A percentile compares a stretch with the other conserved stretches of the same genome.
These are phyloP conservation scores for Darevskia nairensis DNA, from an alignment of 2,797 vertebrate species.

Conservation along the genomic window DNA sequence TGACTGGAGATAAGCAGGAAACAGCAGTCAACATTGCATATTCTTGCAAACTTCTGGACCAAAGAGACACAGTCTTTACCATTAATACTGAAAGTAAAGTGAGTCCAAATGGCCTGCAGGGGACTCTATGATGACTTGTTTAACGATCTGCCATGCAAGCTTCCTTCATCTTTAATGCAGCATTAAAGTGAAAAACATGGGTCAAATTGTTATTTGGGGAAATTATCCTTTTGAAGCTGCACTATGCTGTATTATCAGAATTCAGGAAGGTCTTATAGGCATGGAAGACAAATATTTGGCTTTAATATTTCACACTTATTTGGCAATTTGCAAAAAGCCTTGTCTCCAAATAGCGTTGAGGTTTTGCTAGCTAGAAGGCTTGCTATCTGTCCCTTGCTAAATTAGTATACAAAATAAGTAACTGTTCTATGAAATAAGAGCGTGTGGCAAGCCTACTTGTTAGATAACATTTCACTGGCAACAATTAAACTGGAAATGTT, in stretches of 20 bases:
- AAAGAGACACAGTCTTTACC: slow-evolving; percentile 90
- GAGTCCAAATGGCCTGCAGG: not conserved
- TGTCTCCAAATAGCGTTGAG: slow-evolving; percentile 8
- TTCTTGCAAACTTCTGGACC: slow-evolving; percentile 90
- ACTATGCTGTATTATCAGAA: slow-evolving; percentile 1
- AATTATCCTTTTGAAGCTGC: not conserved
- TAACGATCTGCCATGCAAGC: not conserved
- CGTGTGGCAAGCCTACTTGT: not conserved
- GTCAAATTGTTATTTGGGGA: not conserved
- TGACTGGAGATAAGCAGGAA: slow-evolving; percentile 97
- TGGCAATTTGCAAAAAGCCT: slow-evolving; percentile 15
- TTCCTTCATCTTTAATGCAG: slow-evolving; percentile 30
- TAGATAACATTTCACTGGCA: slow-evolving; percentile 30
- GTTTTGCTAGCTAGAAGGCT: not conserved
- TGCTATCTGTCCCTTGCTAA: not conserved
- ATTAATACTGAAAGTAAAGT: slow-evolving; percentile 91
- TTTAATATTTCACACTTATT: slow-evolving; percentile 36
- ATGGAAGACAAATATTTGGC: not conserved
- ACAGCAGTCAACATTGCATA: slow-evolving; percentile 95
- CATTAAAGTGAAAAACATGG: slow-evolving; percentile 1
- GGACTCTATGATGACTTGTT: too few relatives aligned
- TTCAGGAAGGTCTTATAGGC: not conserved
- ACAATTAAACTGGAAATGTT: slow-evolving; percentile 26
- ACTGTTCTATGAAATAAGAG: not conserved
- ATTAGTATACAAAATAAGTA: not conserved